A percentile compares a stretch with the other conserved stretches of the same genome.
Conservation (phyloP, 2,113 vertebrate genomes). For the Prionailurus viverrinus region DNA sequence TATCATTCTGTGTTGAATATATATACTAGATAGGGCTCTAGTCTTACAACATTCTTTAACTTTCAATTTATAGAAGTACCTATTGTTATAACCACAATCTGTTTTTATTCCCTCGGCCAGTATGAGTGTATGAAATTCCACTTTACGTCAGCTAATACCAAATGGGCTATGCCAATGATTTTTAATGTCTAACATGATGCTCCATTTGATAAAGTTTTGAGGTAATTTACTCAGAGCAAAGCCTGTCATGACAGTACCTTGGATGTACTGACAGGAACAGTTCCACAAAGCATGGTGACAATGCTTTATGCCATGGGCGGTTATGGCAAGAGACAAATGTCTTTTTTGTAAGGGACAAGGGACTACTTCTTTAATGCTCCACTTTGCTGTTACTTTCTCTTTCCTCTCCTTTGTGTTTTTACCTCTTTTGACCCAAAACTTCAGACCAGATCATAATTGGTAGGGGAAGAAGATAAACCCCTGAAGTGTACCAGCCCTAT, state of each 20-base stretch:
- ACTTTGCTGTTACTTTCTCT: background rate
- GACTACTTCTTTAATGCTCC: background rate
- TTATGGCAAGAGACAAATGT: no score
- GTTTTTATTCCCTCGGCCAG: background rate
- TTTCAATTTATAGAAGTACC: background rate
- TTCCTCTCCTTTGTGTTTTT: background rate
- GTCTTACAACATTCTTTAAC: background rate
- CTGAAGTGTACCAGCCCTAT: background rate
- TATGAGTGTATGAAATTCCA: conserved; percentile 36
- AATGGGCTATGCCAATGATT: background rate
- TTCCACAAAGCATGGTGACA: background rate
- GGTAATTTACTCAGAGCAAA: conserved; percentile 28
- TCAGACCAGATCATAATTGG: background rate
- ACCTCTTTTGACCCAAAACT: conserved; percentile 8
- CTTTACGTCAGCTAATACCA: conserved; percentile 47
- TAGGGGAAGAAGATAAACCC: background rate
- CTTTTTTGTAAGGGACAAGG: background rate
- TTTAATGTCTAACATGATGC: conserved; percentile 51
- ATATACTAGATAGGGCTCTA: background rate
- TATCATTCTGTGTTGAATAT: background rate
- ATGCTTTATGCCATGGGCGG: fast-evolving
- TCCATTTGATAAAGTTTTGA: background rate
- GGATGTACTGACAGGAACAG: background rate
- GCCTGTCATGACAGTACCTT: background rate
- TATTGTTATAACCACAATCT: background rate